Conservation (phyloP, 2,797 vertebrate species). For the Labeo calbasu region DNA sequence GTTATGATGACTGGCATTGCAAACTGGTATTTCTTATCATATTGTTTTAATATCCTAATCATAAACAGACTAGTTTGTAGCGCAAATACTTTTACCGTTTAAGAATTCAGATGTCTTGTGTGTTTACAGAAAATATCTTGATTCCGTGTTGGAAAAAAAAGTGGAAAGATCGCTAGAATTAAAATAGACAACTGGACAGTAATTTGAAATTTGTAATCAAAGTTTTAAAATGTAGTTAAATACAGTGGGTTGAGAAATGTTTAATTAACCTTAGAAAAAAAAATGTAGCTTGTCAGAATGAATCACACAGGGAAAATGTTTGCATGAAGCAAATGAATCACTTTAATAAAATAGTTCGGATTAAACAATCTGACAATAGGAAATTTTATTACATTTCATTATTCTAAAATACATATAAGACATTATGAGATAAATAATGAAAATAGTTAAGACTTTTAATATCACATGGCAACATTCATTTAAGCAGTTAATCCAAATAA, state of each 20-base stretch:
- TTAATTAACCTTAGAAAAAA: neutral
- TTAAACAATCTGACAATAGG: constrained; percentile 64
- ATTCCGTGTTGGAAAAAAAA: neutral
- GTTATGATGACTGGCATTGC: no score
- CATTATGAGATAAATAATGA: constrained; percentile 60
- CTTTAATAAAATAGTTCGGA: constrained; percentile 53
- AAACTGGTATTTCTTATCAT: no score
- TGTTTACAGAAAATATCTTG: neutral
- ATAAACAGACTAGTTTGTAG: neutral
- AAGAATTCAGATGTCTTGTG: neutral
- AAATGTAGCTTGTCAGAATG: neutral
- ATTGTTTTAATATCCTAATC: neutral
- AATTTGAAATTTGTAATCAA: neutral
- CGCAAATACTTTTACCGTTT: neutral
- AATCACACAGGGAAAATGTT: neutral
- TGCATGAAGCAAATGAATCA: constrained; percentile 53
- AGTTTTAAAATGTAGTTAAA: neutral
- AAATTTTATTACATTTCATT: constrained; percentile 51
- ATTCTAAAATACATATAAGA: constrained; percentile 66
- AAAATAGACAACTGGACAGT: neutral
- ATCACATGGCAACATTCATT: constrained; percentile 58
- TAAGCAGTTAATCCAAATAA: constrained; percentile 59
- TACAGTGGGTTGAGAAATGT: neutral
- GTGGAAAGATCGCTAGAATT: neutral
- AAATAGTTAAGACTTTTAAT: constrained; percentile 59